Conservation (phyloP, 2,113 vertebrate genomes). For the Theropithecus gelada region DNA sequence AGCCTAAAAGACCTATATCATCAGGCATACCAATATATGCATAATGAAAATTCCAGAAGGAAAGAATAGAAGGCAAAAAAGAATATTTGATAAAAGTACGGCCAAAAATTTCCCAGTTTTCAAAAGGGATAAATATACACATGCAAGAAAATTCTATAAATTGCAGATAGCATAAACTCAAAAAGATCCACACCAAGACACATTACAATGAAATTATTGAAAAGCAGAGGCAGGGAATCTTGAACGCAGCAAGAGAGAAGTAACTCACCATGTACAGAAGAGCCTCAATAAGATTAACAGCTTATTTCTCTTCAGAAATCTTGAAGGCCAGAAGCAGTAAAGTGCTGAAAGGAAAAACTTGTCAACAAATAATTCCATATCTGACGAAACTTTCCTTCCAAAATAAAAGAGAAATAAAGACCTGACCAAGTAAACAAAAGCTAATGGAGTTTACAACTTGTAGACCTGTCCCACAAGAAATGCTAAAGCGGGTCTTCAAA, state of each 20-base stretch:
- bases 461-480: neutral
- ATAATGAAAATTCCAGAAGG: neutral
- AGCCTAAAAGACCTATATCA: neutral
- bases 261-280: neutral
- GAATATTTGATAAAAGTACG: neutral
- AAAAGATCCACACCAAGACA: neutral
- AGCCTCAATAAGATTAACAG: neutral
- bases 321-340: neutral
- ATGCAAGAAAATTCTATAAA: neutral
- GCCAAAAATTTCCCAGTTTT: neutral
- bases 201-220: neutral
- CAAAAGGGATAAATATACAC: neutral
- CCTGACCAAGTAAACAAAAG: neutral
- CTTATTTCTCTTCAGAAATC: neutral
- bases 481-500: neutral
- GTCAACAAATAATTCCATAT: neutral
- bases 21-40: neutral
- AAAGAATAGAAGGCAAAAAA: neutral
- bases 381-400: neutral
- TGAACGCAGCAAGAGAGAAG: neutral
- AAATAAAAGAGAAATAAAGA: neutral
- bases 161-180: neutral
- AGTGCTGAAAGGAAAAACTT: neutral
- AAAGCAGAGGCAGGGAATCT: neutral
- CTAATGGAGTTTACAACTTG: neutral